A percentile compares a stretch with the other conserved stretches of the same genome.
These are phyloP conservation scores for Lepidonotus clava DNA, from an alignment of 2,888 invertebrate species.

Conservation along the genomic window DNA sequence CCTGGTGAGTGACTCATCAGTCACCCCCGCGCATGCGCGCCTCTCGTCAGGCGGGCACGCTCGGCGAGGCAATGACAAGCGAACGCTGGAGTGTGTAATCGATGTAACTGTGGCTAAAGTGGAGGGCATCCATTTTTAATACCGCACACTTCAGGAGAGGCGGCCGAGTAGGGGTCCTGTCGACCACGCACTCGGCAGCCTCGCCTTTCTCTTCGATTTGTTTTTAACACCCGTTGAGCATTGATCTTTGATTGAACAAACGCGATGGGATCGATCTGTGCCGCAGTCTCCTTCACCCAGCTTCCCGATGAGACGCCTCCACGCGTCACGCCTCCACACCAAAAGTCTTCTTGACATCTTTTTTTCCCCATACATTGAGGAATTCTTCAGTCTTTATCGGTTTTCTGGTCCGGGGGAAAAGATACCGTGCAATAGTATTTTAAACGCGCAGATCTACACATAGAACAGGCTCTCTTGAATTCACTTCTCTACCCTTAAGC, in stretches of 20 bases:
- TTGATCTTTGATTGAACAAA: constrained; percentile 31
- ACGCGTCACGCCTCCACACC: no score
- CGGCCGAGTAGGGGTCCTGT: not conserved
- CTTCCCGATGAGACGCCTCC: no score
- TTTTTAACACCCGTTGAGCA: constrained; percentile 9
- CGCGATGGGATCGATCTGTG: not conserved
- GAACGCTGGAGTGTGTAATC: constrained; percentile 17
- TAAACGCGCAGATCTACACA: no score
- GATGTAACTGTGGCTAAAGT: constrained; percentile 38
- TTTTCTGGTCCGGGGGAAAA: no score
- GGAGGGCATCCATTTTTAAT: constrained; percentile 45
- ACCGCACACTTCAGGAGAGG: not conserved
- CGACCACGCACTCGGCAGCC: not conserved
- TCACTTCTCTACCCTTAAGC: no score
- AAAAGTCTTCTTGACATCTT: no score
- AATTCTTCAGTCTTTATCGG: no score
- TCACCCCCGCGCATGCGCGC: not conserved
- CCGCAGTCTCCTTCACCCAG: no score
- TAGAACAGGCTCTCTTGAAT: no score
- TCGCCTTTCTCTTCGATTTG: not conserved
- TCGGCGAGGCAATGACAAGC: not conserved
- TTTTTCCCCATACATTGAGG: no score
- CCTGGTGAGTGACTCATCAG: constrained; percentile 4
- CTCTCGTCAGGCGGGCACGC: not conserved
- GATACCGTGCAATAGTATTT: no score